A percentile compares a stretch with the other conserved stretches of the same genome.
Conservation (phyloP, 1,140 invertebrate genomes). For the Platorchestia sp. region DNA sequence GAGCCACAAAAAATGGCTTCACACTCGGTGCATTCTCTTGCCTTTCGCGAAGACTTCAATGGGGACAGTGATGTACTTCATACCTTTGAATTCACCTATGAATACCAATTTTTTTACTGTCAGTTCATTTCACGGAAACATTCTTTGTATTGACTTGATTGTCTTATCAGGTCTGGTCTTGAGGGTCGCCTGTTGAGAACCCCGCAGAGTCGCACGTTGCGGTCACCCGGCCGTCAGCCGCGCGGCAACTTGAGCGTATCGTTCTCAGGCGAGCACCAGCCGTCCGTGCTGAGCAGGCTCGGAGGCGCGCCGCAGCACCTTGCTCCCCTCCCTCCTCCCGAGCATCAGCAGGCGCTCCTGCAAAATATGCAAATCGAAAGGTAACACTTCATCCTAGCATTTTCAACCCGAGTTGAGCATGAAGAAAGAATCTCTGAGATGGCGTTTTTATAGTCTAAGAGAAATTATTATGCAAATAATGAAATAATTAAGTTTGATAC, state of each 20-base stretch:
- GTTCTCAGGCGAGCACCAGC: constrained; percentile 17
- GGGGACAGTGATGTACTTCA: too few species aligned
- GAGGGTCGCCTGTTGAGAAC: not conserved
- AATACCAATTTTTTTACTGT: not conserved
- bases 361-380: not conserved
- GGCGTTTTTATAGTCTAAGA: too few species aligned
- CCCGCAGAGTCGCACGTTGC: not conserved
- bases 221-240: not conserved
- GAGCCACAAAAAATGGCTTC: too few species aligned
- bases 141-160: too few species aligned
- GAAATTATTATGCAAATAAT: not conserved
- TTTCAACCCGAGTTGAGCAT: not conserved
- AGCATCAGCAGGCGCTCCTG: not conserved
- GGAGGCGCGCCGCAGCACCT: not conserved
- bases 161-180: constrained; percentile 2
- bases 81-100: too few species aligned
- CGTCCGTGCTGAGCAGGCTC: not conserved
- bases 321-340: not conserved
- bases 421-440: not conserved
- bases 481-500: not conserved
- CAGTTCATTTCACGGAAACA: not conserved
- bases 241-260: constrained; percentile 14
- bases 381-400: not conserved
- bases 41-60: too few species aligned
- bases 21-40: too few species aligned